Evolutionary conservation across 2,888 invertebrate genomes (phyloP).

Genomic region (Dendrolimus houi): DNA sequence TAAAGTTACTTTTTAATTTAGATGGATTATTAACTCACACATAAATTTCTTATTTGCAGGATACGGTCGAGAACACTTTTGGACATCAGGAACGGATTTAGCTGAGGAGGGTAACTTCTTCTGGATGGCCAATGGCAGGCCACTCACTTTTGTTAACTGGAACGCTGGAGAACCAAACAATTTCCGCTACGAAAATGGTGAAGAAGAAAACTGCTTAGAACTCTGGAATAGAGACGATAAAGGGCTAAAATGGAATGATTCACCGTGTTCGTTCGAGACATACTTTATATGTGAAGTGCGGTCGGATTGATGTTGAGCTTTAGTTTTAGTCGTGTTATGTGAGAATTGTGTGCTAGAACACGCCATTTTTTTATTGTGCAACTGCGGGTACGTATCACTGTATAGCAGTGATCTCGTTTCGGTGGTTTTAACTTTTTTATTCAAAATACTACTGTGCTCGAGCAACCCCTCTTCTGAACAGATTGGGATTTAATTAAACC

Average conservation of each 20-base stretch:
- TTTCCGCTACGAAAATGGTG: constrained; percentile 94
- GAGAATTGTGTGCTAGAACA: constrained; percentile 38
- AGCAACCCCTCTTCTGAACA: too few relatives aligned
- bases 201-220: constrained; percentile 94
- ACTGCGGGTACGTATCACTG: not conserved
- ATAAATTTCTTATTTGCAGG: constrained; percentile 61
- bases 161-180: constrained; percentile 96
- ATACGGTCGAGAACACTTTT: constrained; percentile 93
- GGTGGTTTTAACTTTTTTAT: too few relatives aligned
- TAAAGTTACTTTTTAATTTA: too few relatives aligned
- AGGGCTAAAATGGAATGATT: constrained; percentile 95
- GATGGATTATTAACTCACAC: too few relatives aligned
- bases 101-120: constrained; percentile 94
- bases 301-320: constrained; percentile 46
- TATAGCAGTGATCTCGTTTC: not conserved
- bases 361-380: constrained; percentile 18
- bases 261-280: constrained; percentile 94
- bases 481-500: too few relatives aligned
- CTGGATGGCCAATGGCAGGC: constrained; percentile 94
- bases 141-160: constrained; percentile 94
- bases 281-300: constrained; percentile 94
- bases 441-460: too few relatives aligned
- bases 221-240: constrained; percentile 95
- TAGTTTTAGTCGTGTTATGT: constrained; percentile 17
- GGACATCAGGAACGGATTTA: constrained; percentile 94